Percentiles rank a stretch among this genome's conserved stretches.
phyloP scores from a whole-genome alignment of 2,888 invertebrate genomes.

The Synergus itoensis region DNA sequence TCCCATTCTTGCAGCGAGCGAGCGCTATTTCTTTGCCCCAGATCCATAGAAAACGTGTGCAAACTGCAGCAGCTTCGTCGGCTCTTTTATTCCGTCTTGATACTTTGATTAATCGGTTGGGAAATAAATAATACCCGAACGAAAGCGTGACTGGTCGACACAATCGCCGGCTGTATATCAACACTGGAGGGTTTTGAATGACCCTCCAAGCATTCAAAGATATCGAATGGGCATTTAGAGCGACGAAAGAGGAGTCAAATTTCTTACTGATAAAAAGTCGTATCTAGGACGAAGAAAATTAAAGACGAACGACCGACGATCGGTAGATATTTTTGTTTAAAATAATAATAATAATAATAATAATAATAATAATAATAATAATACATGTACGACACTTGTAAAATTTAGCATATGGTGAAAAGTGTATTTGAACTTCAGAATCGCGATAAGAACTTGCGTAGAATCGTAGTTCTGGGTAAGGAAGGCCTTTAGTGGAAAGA shows the following conservation, averaged over 20 bases:
- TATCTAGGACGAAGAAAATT: not conserved
- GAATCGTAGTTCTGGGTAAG: constrained; percentile 37
- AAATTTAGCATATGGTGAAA: not conserved
- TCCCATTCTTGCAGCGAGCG: constrained; percentile 16
- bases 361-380: not conserved
- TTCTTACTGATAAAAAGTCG: constrained; percentile 8
- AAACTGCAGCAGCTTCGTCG: constrained; percentile 29
- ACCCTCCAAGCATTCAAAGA: constrained; percentile 26
- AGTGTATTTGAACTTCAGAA: constrained; percentile 1
- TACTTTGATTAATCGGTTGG: constrained; percentile 19
- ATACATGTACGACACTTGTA: not conserved
- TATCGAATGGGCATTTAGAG: constrained; percentile 9
- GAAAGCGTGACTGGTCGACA: constrained; percentile 37
- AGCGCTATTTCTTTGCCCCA: constrained; percentile 38
- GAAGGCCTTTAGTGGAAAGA: constrained; percentile 36
- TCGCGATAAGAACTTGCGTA: constrained; percentile 26
- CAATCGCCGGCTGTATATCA: constrained; percentile 33
- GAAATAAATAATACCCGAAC: constrained; percentile 40
- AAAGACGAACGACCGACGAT: not conserved
- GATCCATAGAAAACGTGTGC: constrained; percentile 40
- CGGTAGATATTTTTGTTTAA: no score
- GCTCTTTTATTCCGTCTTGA: constrained; percentile 28
- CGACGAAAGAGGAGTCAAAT: constrained; percentile 11
- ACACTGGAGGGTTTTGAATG: constrained; percentile 27
- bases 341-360: no score